phyloP scores from a whole-genome alignment of 2,888 invertebrate species.

The Tetheella fluctuosa region DNA sequence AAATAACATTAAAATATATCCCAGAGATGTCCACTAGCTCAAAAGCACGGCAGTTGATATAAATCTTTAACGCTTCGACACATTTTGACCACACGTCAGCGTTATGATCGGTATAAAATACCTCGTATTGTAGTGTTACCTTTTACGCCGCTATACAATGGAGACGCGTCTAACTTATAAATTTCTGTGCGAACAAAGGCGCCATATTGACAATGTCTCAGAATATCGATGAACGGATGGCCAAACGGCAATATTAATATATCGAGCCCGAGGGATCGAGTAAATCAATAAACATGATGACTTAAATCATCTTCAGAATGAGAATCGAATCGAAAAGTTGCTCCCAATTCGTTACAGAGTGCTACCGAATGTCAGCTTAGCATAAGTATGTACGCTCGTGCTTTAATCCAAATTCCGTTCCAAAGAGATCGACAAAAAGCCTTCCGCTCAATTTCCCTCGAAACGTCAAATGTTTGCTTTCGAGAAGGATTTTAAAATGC shows the following conservation, averaged over 20 bases:
- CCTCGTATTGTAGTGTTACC: constrained; percentile 62
- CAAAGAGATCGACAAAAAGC: constrained; percentile 62
- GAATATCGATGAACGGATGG: constrained; percentile 70
- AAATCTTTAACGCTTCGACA: constrained; percentile 80
- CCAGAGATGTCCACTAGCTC: constrained; percentile 35
- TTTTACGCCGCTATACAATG: constrained; percentile 66
- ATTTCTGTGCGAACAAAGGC: constrained; percentile 82
- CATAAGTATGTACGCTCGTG: constrained; percentile 45
- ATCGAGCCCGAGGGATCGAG: constrained; percentile 69
- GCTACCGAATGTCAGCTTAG: constrained; percentile 62
- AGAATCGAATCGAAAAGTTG: constrained; percentile 37
- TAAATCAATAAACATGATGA: constrained; percentile 76
- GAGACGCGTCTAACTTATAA: constrained; percentile 78
- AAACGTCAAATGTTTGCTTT: constrained; percentile 81
- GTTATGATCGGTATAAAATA: constrained; percentile 77
- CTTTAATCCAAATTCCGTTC: constrained; percentile 42
- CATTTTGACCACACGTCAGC: constrained; percentile 81
- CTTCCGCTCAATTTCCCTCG: constrained; percentile 76
- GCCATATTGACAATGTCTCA: constrained; percentile 76
- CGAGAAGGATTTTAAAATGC: constrained; percentile 81
- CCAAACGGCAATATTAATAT: constrained; percentile 71
- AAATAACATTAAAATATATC: constrained; percentile 41
- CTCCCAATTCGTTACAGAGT: constrained; percentile 41
- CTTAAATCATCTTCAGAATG: constrained; percentile 59
- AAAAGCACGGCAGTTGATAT: constrained; percentile 56